Evolutionary conservation across 1,140 invertebrate species (phyloP), one percentile per base, ranked within the genome.

Genomic region (Drosophila ogumai): DNA sequence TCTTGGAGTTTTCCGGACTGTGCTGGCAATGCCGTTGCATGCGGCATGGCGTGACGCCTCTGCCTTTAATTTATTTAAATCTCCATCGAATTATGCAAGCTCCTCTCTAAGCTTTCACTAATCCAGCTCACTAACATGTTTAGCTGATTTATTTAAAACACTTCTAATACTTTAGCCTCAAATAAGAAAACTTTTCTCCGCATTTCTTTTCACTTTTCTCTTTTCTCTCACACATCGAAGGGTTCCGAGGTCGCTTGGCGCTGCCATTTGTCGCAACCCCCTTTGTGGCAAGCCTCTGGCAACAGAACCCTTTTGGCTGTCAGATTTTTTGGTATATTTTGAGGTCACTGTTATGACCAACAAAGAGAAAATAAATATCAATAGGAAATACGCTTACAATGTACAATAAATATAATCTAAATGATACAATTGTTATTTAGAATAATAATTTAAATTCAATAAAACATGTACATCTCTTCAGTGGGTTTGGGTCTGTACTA

Each of bases 21-120:
- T 34, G 44, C 22, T 67, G 65, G 65, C 65, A 67, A 65, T 68
- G 65, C 65, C 61, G 8, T 47, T 64, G n/a, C n/a, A n/a, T n/a
- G n/a, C n/a, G 46, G 25, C 25, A 13, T 46, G 17, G n/a, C 31
- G 19, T 38, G 54, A 15, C 40, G 63, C 46, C 32, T 49, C 44
- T 60, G 15, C 12, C 3, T 7, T 3, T 31, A 17, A 28, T 25
- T 38, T 8, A 9, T 47, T 13, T 7, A 17, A 28, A 9, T 32
- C 22, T 8, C n/a, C 19, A 9, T 55, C 10, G 6, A 61, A 13
- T 40, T 57, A 63, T 57, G 50, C 34, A 31, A 38, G 17, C 56
- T 31, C 22, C 22, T 17, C 15, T 19, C 6, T 32, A 3, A 15
- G 2, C 12, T 34, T 34, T 17, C 10, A 34, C 10, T 43, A 34